These are phyloP conservation scores for Onychomys arenicola DNA, from an alignment of 2,797 vertebrate species.

Conservation along the genomic window DNA sequence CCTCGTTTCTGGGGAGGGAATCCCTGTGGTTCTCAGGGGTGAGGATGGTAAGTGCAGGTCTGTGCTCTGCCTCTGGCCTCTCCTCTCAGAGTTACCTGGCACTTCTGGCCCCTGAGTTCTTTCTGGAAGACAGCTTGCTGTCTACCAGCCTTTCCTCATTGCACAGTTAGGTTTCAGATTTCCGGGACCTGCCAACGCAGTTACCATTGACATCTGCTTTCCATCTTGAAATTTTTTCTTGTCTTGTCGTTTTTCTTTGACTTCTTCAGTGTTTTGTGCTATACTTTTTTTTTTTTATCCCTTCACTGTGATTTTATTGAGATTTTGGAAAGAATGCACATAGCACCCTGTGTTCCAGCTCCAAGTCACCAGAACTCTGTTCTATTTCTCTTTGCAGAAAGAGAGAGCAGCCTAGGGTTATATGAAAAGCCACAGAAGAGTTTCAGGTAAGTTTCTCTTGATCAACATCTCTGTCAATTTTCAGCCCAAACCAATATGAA, in stretches of 20 bases:
- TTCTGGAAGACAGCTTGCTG: neutral
- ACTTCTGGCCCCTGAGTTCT: neutral
- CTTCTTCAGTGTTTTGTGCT: conserved; percentile 26
- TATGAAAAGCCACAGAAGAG: neutral
- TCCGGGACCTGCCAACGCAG: neutral
- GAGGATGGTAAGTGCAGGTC: neutral
- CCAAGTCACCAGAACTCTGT: conserved; percentile 19
- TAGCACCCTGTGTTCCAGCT: neutral
- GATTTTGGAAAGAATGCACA: conserved; percentile 24
- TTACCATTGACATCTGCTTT: conserved; percentile 53
- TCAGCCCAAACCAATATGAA: neutral
- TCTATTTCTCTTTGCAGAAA: conserved; percentile 42
- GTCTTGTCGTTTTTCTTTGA: conserved; percentile 49
- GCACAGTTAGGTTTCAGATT: neutral
- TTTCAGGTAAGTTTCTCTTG: conserved; percentile 56
- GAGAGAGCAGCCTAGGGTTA: neutral
- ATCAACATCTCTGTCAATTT: neutral
- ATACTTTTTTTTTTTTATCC: conserved; percentile 59
- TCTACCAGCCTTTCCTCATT: neutral
- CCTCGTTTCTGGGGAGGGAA: neutral
- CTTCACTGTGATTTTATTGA: conserved; percentile 48
- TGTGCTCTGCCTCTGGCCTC: neutral
- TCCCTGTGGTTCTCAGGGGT: neutral
- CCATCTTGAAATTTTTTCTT: conserved; percentile 35
- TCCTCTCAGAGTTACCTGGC: neutral